phyloP scores from a whole-genome alignment of 2,888 invertebrate species.

The Embidobia sp. region DNA sequence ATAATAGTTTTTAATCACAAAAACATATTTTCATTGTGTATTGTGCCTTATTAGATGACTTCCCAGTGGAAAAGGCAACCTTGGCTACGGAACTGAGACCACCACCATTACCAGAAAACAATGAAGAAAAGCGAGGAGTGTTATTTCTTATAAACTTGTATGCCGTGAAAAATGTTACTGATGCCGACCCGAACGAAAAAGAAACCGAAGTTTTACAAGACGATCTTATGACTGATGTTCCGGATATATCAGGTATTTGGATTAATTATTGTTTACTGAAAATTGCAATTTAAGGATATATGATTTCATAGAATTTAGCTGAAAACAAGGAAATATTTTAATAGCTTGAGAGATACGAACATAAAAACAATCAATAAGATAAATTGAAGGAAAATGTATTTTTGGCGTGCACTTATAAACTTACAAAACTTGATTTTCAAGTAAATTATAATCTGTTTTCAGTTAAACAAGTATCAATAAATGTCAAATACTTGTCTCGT shows the following conservation, averaged over 20 bases:
- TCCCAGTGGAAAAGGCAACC: constrained; percentile 31
- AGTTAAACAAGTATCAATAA: neutral
- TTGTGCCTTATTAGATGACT: too few species aligned
- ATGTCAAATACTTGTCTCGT: neutral
- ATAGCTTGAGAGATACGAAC: neutral
- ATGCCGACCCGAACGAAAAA: constrained; percentile 60
- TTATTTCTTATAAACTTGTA: constrained; percentile 76
- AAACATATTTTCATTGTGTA: too few species aligned
- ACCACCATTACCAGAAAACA: constrained; percentile 68
- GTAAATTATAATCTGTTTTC: neutral
- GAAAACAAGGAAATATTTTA: constrained; percentile 24
- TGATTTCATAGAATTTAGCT: too few species aligned
- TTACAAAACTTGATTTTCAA: neutral
- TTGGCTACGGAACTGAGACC: constrained; percentile 72
- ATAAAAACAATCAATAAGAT: constrained; percentile 6
- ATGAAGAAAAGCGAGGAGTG: constrained; percentile 64
- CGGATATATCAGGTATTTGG: constrained; percentile 70
- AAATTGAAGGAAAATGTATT: constrained; percentile 20
- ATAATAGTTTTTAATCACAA: constrained; percentile 4
- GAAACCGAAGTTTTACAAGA: constrained; percentile 73
- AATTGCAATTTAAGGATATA: too few species aligned
- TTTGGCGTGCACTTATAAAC: neutral
- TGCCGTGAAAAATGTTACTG: constrained; percentile 74
- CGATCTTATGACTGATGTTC: constrained; percentile 68
- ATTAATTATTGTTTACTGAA: neutral